Conservation (phyloP, 2,888 invertebrate species). For the Drosophila mettleri region DNA sequence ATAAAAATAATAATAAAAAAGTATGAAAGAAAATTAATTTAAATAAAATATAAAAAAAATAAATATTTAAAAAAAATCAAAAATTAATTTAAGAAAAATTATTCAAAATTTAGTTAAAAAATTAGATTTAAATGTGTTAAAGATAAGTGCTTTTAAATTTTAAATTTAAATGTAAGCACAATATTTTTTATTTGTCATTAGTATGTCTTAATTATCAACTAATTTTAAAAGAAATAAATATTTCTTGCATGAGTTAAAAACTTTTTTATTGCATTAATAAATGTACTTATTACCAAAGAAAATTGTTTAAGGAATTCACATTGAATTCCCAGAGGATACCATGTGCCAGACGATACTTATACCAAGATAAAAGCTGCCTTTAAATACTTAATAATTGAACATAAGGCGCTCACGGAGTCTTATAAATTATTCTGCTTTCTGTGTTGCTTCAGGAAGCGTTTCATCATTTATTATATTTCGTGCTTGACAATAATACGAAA, state of each 20-base stretch:
- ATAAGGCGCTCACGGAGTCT: not conserved
- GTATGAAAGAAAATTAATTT: not conserved
- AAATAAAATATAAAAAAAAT: too few species aligned
- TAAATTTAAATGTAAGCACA: not conserved
- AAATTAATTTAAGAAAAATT: too few species aligned
- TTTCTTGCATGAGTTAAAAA: not conserved
- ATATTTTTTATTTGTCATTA: not conserved
- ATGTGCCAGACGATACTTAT: not conserved
- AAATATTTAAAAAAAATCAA: too few species aligned
- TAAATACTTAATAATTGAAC: conserved; percentile 4
- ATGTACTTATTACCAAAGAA: not conserved
- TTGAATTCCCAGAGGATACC: not conserved
- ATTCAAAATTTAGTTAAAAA: too few species aligned
- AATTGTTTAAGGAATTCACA: not conserved
- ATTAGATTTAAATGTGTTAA: too few species aligned
- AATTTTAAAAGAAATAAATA: not conserved
- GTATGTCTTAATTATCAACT: not conserved
- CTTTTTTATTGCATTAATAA: not conserved
- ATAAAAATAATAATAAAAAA: not conserved
- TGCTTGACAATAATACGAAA: not conserved
- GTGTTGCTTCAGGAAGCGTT: not conserved
- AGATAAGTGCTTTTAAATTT: too few species aligned
- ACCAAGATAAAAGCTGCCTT: not conserved
- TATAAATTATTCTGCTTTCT: not conserved
- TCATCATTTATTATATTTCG: not conserved